A percentile compares a stretch with the other conserved stretches of the same genome.
Evolutionary conservation across 2,113 vertebrate species (phyloP).

Genomic region (Carassius auratus): DNA sequence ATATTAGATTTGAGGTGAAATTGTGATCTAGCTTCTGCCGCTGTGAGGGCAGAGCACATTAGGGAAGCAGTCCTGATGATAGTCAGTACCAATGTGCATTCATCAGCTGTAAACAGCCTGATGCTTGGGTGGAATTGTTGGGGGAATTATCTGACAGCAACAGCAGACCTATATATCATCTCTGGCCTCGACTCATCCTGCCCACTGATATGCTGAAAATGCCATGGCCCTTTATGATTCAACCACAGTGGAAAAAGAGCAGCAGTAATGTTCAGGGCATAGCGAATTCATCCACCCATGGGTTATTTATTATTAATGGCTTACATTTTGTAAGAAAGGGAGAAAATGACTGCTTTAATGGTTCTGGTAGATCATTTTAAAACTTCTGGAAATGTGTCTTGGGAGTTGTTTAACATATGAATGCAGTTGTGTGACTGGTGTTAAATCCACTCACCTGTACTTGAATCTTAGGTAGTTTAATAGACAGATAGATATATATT

Average conservation of each 20-base stretch:
- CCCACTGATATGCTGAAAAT: slow-evolving; percentile 1
- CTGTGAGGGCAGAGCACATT: not conserved
- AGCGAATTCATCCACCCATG: not conserved
- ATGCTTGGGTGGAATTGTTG: not conserved
- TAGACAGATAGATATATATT: too few species aligned
- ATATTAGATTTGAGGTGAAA: slow-evolving; percentile 8
- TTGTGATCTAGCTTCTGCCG: not conserved
- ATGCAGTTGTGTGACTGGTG: too few species aligned
- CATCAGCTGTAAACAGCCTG: not conserved
- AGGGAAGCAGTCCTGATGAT: not conserved
- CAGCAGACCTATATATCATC: not conserved
- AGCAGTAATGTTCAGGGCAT: slow-evolving; percentile 1
- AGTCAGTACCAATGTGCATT: not conserved
- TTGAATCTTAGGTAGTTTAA: too few species aligned
- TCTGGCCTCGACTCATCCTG: not conserved
- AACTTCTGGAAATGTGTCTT: not conserved
- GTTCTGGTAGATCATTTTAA: not conserved
- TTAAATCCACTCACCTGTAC: too few species aligned
- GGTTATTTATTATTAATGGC: slow-evolving; percentile 22
- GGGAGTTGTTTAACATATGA: too few species aligned
- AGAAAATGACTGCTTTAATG: not conserved
- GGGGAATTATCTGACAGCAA: not conserved
- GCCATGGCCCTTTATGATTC: not conserved
- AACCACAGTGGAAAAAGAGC: slow-evolving; percentile 11
- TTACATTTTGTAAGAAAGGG: not conserved